Evolutionary conservation across 2,797 vertebrate species (phyloP), one percentile per base, ranked within the genome.

Genomic region (Semaprochilodus insignis): DNA sequence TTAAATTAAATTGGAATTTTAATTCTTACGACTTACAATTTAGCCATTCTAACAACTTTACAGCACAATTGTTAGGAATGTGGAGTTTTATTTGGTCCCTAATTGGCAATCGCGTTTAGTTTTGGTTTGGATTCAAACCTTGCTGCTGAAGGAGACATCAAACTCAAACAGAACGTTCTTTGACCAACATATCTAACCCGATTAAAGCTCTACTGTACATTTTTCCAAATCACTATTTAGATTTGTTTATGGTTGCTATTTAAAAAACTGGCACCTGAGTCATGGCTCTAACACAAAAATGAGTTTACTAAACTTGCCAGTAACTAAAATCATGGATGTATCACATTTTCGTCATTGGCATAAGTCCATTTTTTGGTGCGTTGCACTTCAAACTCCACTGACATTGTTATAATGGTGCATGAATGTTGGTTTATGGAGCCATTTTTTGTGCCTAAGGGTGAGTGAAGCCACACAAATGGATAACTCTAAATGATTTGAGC

Each of bases 401-500:
- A 48, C 74, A 76, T 62, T 75, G 74, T 75, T 76, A 60, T 76
- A 76, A 62, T 76, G 36, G 57, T 76, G 36, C 57, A 48, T 59
- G 72, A n/a, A 74, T 78, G 67, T 78, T 77, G 77, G 75, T 77
- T 82, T 78, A 73, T 23, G 52, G 31, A 55, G 31, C 25, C 57
- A 77, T 73, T 82, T 75, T 40, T 62, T 48, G 52, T 82, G 66
- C 81, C 81, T 78, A 54, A 57, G 77, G 81, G 81, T 77, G 44
- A 57, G 67, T 65, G 60, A 77, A 82, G 34, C 57, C 54, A 82
- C 77, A 70, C 70, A 82, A 82, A 82, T 77, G 73, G 59, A 36
- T 36, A 48, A 78, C 74, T 78, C 48, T 60, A 78, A 76, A 82
- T 82, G 81, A 82, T 78, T 77, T 60, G 31, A 25, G 59, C 70